Conservation (phyloP, 2,113 vertebrate genomes). For the Cyphomyrus plagiostoma region DNA sequence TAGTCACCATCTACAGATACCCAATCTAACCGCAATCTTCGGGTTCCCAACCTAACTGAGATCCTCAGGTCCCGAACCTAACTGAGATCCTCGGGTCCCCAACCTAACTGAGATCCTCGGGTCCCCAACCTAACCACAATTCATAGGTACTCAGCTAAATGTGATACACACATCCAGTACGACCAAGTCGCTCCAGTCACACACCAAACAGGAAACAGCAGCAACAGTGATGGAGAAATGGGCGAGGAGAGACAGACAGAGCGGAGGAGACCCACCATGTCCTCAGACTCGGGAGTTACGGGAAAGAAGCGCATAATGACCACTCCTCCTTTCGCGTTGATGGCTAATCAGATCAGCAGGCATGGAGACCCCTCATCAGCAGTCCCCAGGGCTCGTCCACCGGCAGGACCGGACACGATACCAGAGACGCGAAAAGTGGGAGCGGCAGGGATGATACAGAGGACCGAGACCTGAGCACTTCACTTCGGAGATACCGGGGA, state of each 20-base stretch:
- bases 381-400: constrained; percentile 21
- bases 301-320: constrained; percentile 28
- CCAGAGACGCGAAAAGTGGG: background rate
- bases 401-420: background rate
- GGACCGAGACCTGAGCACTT: background rate
- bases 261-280: constrained; percentile 11
- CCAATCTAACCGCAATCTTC: background rate
- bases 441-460: background rate
- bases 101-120: background rate
- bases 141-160: background rate
- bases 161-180: background rate
- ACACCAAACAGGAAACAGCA: background rate
- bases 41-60: background rate
- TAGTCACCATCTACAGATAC: background rate
- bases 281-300: background rate
- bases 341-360: constrained; percentile 27
- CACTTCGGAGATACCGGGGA: background rate
- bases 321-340: constrained; percentile 25
- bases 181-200: background rate
- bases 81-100: background rate
- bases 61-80: background rate
- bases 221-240: background rate
- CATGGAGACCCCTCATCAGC: background rate
- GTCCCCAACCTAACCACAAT: background rate
- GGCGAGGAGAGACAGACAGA: background rate